Base-by-base conservation (phyloP, 2,113 vertebrate genomes). In the Microtus pennsylvanicus region DNA sequence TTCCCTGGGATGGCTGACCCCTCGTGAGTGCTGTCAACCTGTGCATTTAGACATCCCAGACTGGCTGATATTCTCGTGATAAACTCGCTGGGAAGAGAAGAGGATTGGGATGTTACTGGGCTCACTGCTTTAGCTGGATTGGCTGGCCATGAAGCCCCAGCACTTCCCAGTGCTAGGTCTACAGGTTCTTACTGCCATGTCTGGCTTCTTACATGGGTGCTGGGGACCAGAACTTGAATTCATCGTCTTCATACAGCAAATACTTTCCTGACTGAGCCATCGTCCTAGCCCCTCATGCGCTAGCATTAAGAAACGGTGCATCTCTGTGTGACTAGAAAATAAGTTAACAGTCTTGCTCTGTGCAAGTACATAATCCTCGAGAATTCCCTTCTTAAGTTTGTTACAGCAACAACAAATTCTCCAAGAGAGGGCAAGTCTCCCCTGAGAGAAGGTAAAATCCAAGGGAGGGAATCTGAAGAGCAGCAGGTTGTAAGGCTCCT, bases 401-500 rank as follows among this genome's bases (percentile, higher is more conserved):
- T 50, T 75, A 89, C 10, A 55, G 87, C 26, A 38, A 35, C 80
- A 38, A 38, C 42, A 3, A 76, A 55, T 74, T 90, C 38, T 88
- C 38, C 21, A 9, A 74, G 91, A 89, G 10, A 78, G 33, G 26
- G 58, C 4, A 3, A 8, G 24, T 55, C 45, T 58, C 63, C 63
- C 52, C 30, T 1, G 35, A 81, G 21, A 85, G 82, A 52, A 58
- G 72, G 67, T 26, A 2, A n/a, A 30, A 52, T 52, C 7, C 67
- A 45, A 3, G n/a, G 26, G 33, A 87, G 61, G 45, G 24, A 45
- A 4, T 16, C 61, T n/a, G 4, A 83, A n/a, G 58, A 14, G 26
- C 2, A 58, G 69, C 1, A 9, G 16, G 24, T 0, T 0, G 3
- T 1, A 1, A 1, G 3, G n/a, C n/a, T 52, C 35, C 5, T 16